These are phyloP conservation scores for Subacronicta megacephala DNA, from an alignment of 2,888 invertebrate species.

Conservation along the genomic window DNA sequence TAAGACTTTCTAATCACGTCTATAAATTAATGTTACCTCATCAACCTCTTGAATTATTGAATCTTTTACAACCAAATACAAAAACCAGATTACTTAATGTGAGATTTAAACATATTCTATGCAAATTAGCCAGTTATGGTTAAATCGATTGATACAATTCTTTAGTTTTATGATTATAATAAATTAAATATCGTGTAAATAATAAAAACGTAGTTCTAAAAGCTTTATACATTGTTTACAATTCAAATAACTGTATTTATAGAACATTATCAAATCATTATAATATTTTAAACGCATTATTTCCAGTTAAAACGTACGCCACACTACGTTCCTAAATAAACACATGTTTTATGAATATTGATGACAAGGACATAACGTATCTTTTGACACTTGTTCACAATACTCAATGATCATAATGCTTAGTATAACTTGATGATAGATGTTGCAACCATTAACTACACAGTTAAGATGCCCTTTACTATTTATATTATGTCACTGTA, in stretches of 20 bases:
- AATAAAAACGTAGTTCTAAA: neutral
- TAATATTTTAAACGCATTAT: slow-evolving; percentile 36
- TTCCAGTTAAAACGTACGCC: slow-evolving; percentile 25
- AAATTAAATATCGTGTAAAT: neutral
- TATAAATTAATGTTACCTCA: slow-evolving; percentile 10
- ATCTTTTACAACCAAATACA: slow-evolving; percentile 14
- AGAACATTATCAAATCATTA: slow-evolving; percentile 28
- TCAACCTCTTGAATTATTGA: slow-evolving; percentile 5
- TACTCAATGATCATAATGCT: slow-evolving; percentile 21
- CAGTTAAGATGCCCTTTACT: slow-evolving; percentile 22
- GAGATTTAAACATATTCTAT: slow-evolving; percentile 14
- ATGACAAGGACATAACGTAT: slow-evolving; percentile 47
- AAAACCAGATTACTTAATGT: slow-evolving; percentile 10
- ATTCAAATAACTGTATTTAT: slow-evolving; percentile 21
- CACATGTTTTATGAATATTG: slow-evolving; percentile 51
- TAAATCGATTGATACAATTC: slow-evolving; percentile 14
- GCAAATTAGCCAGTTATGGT: slow-evolving; percentile 10
- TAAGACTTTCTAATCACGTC: neutral
- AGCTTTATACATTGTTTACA: slow-evolving; percentile 7
- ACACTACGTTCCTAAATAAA: slow-evolving; percentile 40
- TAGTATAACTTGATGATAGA: slow-evolving; percentile 16
- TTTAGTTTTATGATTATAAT: neutral
- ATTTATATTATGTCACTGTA: slow-evolving; percentile 12
- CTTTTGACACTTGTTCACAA: slow-evolving; percentile 42
- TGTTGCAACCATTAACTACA: slow-evolving; percentile 12